Evolutionary conservation across 2,113 vertebrate genomes (phyloP), one percentile per base, ranked within the genome.

Genomic region (Grammomys dolichurus): DNA sequence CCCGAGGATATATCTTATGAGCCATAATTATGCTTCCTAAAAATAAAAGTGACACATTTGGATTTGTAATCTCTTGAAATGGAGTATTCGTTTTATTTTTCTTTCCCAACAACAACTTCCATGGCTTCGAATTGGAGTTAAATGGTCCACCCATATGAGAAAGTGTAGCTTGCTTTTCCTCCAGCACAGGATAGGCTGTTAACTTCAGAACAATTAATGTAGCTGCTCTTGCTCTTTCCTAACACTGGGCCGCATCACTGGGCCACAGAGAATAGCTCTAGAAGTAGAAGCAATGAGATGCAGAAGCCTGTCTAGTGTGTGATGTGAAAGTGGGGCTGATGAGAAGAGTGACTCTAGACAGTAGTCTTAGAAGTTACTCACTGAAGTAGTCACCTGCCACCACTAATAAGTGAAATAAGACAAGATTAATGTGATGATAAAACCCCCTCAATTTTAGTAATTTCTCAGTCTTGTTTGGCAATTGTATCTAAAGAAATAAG

Each of bases 61-160:
- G 65, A 31, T 91, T 46, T 92, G 95, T 91, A 87, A 90, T 46
- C 58, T 31, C 40, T 85, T 89, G 26, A 40, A n/a, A 86, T 70
- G 73, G 65, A 13, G 14, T 43, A 75, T 16, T 43, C 8, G 8
- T 63, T 84, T 63, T 84, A 63, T 67, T 88, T 73, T 92, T 94
- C 60, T 88, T 36, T 78, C 70, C 72, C 17, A 91, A 67, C 46
- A 75, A 69, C 33, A 67, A 85, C 33, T 33, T 63, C 4, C 16
- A 24, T 56, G 26, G 14, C 75, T 87, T 90, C 54, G 89, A 94
- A 89, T 48, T 58, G 33, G 17, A 58, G 36, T 58, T n/a, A 81
- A 56, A 81, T 11, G 17, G 40, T 7, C 82, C 26, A 11, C 46
- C 82, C 11, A 22, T 65, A 9, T 46, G 58, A 31, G 14, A 26